Evolutionary conservation across 2,888 invertebrate species (phyloP).

Genomic region (Archips xylosteana): DNA sequence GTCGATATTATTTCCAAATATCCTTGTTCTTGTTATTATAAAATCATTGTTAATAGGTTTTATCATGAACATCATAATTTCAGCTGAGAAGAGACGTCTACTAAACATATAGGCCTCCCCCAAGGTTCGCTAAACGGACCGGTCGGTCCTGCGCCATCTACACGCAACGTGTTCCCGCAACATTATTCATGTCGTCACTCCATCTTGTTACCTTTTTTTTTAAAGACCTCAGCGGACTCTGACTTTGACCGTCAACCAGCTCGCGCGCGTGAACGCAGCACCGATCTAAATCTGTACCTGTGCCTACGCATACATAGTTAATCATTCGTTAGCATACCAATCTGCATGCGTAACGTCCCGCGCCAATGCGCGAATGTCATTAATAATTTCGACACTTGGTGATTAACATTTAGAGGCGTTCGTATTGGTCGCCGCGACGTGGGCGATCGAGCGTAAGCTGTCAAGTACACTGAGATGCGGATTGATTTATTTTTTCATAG

Average conservation of each 20-base stretch:
- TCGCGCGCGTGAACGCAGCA: constrained; percentile 33
- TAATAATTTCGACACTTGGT: constrained; percentile 83
- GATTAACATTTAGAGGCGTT: constrained; percentile 80
- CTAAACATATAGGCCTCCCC: too few species aligned
- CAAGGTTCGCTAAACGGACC: too few species aligned
- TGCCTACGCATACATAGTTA: constrained; percentile 74
- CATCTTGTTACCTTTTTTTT: neutral
- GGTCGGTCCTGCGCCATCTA: too few species aligned
- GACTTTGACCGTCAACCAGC: constrained; percentile 10
- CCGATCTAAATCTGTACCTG: constrained; percentile 55
- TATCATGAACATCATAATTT: too few species aligned
- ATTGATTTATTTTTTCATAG: constrained; percentile 46
- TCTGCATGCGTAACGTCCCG: constrained; percentile 80
- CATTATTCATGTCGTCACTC: too few species aligned
- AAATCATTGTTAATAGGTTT: too few species aligned
- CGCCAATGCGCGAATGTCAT: constrained; percentile 72
- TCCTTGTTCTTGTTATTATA: too few species aligned
- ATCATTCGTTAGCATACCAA: constrained; percentile 83
- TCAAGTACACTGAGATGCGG: constrained; percentile 38
- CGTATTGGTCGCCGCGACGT: constrained; percentile 59
- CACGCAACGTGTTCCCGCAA: neutral
- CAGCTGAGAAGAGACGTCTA: too few species aligned
- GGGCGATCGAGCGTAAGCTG: constrained; percentile 51
- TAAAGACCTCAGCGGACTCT: neutral
- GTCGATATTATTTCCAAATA: too few species aligned